A percentile compares a stretch with the other conserved stretches of the same genome.
These are phyloP conservation scores for Acleris cristana DNA, from an alignment of 2,888 invertebrate species.

Conservation along the genomic window DNA sequence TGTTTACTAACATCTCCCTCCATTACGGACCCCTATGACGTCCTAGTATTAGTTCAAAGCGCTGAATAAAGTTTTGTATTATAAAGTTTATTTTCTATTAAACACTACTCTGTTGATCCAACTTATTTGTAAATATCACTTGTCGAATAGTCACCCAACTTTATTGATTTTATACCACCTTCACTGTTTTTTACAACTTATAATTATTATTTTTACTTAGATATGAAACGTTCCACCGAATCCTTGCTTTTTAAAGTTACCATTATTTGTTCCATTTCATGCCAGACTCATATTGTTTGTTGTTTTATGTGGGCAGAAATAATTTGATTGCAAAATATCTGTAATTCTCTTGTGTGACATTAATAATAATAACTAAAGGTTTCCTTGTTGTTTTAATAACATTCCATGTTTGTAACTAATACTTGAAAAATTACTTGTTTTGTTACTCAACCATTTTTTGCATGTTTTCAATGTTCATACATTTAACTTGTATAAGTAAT, in stretches of 20 bases:
- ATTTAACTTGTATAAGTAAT: too few species aligned
- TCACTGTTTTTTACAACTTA: background rate
- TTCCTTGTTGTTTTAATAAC: constrained; percentile 53
- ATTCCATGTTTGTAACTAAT: constrained; percentile 46
- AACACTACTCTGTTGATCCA: background rate
- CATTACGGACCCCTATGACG: constrained; percentile 1
- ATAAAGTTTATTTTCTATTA: background rate
- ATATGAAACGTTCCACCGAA: background rate
- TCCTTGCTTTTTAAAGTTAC: constrained; percentile 2
- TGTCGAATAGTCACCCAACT: constrained; percentile 13
- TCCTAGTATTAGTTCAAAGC: constrained; percentile 18
- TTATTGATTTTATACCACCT: background rate
- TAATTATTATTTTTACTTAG: background rate
- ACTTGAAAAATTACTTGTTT: constrained; percentile 38
- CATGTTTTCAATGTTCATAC: constrained; percentile 18
- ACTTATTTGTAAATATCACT: constrained; percentile 31
- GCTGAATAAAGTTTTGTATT: constrained; percentile 9
- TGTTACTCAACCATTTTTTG: constrained; percentile 21
- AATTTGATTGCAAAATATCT: background rate
- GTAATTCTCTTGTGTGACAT: too few species aligned
- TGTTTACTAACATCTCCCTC: constrained; percentile 30
- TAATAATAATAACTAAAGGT: constrained; percentile 20
- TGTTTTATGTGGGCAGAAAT: constrained; percentile 9
- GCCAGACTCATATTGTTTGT: constrained; percentile 53
- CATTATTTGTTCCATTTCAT: constrained; percentile 57